Base-by-base conservation (phyloP, 1,140 invertebrate species). In the Antheraea pernyi region DNA sequence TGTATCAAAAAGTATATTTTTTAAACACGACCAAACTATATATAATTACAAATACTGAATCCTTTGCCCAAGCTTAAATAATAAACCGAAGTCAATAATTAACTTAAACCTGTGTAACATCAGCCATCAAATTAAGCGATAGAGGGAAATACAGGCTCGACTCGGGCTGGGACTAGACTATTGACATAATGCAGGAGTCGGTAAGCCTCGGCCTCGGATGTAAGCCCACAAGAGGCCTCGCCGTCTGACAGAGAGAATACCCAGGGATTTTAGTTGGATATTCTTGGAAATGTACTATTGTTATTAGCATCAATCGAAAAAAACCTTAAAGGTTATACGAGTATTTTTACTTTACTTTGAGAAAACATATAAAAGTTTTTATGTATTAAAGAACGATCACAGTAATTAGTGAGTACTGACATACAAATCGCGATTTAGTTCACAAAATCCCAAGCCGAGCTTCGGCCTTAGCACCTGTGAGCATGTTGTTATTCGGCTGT, bases 131-230 rank as follows among this genome's bases (percentile, higher is more conserved):
- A 77, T 74, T 77, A 74, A 69, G 63, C 70, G 58, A 53, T 67
- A 61, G 63, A 53, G 65, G 11, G 70, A 65, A 62, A 37, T 66
- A 18, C 19, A 19, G 53, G 53, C 19, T 59, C 16, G 53, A 22
- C 48, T 18, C 19, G 22, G 53, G 30, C n/a, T 53, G 53, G 22
- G 64, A 59, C 63, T 48, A 67, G 73, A 72, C 74, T 81, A 82
- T 80, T 78, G 80, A 77, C 75, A 78, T 80, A 76, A 77, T 75
- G 74, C 76, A 73, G 71, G 65, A 71, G 65, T 42, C 62, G 37
- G 62, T 71, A 70, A 71, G 71, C 69, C 59, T 18, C 66, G 60
- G n/a, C 65, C 53, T 60, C 39, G 70, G 42, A 37, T 30, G 68
- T 73, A 76, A 76, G 72, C 70, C 71, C 76, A 65, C 65, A 64